Conservation (phyloP, 1,140 invertebrate genomes). For the Panagrolaimus sp. region DNA sequence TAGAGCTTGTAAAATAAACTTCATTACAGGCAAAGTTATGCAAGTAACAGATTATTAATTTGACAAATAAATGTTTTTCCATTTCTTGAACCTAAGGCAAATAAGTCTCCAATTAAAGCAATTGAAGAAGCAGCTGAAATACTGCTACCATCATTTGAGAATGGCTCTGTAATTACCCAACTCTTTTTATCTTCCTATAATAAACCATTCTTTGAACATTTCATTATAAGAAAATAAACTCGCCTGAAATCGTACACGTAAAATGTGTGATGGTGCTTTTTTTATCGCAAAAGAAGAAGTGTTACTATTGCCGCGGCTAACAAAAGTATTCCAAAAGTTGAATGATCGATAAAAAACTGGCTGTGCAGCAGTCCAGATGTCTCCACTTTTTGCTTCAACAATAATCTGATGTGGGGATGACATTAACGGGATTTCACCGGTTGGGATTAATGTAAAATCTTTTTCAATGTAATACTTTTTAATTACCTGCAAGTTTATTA, state of each 20-base stretch:
- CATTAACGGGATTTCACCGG: background rate
- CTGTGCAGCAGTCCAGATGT: constrained; percentile 13
- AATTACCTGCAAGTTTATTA: background rate
- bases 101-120: background rate
- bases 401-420: background rate
- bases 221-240: background rate
- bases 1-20: too few relatives aligned
- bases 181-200: constrained; percentile 11
- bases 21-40: background rate
- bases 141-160: constrained; percentile 18
- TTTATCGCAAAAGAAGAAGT: background rate
- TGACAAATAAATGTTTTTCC: constrained; percentile 12
- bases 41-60: constrained; percentile 11
- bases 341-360: background rate
- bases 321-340: too few relatives aligned
- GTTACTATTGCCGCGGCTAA: too few relatives aligned
- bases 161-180: constrained; percentile 27
- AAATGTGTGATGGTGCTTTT: constrained; percentile 14
- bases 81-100: background rate
- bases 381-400: background rate
- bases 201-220: background rate
- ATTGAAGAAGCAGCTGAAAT: constrained; percentile 9
- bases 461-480: background rate
- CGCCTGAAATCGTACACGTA: constrained; percentile 26
- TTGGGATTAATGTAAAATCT: background rate